Base-by-base conservation (phyloP, 2,797 vertebrate genomes). In the Galago senegalensis region DNA sequence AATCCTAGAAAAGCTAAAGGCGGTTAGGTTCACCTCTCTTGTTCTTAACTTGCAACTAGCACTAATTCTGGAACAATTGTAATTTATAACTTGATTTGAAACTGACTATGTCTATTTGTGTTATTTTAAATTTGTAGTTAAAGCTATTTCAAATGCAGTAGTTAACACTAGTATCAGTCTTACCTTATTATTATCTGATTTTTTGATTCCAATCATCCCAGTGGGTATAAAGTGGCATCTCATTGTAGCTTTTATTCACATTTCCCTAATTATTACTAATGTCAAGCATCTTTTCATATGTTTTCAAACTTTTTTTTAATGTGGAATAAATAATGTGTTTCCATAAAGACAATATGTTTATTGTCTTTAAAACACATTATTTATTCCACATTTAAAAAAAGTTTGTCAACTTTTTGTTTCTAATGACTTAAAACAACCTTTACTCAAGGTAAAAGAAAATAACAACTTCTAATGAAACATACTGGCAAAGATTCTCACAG, bases 391-490 rank as follows among this genome's bases (percentile, higher is more conserved):
- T 92, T 13, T 11, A 49, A 49, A 76, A 40, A 87, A 27, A 86
- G 53, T 81, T 76, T 80, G 60, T 81, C 46, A 60, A 61, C 31
- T 49, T 84, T 92, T 94, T 83, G 17, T 46, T 82, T 61, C 58
- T 94, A 96, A 77, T 88, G 23, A 89, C 65, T 89, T 85, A 31
- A 72, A 84, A 18, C 49, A 88, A 37, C 20, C 79, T 88, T 84
- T 88, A 83, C 12, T 79, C 37, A 67, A 72, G 23, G 31, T n/a
- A n/a, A 67, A 67, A n/a, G 11, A 67, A 67, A 65, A 65, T 29
- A 29, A 83, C 63, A 37, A 87, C 70, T 25, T 87, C 65, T 81
- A 89, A 84, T 69, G 60, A 70, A 92, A 23, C 27, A 72, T n/a
- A 67, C 37, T 91, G 40, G 46, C 72, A 70, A 77, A 83, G 61